These are phyloP conservation scores for Numida meleagris DNA, from an alignment of 2,113 vertebrate genomes.

Conservation along the genomic window DNA sequence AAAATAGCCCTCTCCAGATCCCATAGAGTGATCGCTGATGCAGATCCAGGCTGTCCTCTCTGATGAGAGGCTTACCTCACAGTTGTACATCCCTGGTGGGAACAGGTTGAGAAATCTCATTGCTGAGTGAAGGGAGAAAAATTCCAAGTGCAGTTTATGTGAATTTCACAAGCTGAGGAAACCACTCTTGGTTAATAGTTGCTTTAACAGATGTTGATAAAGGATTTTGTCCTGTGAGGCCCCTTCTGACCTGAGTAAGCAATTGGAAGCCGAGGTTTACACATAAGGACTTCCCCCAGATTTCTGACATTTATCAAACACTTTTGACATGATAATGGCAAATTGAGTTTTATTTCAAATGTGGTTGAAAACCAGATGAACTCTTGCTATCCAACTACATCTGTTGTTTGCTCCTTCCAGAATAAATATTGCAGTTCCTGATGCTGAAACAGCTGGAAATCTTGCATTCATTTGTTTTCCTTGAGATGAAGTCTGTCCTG, in stretches of 20 bases:
- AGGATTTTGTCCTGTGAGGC: neutral
- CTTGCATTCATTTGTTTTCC: constrained; percentile 40
- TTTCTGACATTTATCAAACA: constrained; percentile 18
- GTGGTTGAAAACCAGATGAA: constrained; percentile 62
- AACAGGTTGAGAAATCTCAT: neutral
- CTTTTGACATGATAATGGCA: constrained; percentile 35
- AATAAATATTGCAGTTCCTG: constrained; percentile 69
- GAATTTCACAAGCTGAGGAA: constrained; percentile 39
- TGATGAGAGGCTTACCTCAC: neutral
- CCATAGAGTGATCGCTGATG: neutral
- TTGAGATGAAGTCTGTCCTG: constrained; percentile 20
- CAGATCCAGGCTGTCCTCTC: neutral
- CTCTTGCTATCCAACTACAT: constrained; percentile 51
- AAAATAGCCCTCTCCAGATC: neutral
- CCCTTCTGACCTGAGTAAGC: neutral
- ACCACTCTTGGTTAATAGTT: constrained; percentile 18
- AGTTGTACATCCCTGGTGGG: neutral
- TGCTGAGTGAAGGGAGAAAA: neutral
- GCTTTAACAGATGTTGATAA: constrained; percentile 46
- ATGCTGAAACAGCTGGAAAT: constrained; percentile 73
- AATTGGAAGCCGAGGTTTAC: neutral
- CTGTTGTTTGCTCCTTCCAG: constrained; percentile 68
- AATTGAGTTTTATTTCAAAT: constrained; percentile 48
- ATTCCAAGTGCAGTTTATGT: neutral
- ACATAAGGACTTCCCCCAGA: neutral